Evolutionary conservation across 2,113 vertebrate genomes (phyloP).

Genomic region (Myotis yumanensis): DNA sequence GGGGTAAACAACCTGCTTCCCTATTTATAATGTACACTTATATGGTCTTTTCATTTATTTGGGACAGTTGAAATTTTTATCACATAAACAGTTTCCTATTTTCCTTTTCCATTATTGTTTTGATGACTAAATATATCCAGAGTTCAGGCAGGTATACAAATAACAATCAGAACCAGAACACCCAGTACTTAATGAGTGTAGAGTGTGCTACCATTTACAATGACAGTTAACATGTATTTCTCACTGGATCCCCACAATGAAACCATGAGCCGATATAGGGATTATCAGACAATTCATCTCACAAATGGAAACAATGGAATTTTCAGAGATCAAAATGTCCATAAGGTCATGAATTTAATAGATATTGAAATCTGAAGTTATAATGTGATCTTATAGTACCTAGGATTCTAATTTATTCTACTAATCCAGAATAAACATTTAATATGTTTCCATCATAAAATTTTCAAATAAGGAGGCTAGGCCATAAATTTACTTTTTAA

Average conservation of each 20-base stretch:
- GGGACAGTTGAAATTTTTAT: background rate
- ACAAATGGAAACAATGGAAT: conserved; percentile 25
- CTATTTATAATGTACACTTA: background rate
- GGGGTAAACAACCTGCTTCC: too few species aligned
- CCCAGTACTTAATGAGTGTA: background rate
- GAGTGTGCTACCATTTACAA: background rate
- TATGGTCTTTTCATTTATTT: background rate
- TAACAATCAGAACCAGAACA: background rate
- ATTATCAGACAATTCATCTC: conserved; percentile 3
- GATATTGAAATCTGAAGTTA: background rate
- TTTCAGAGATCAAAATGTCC: background rate
- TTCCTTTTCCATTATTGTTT: background rate
- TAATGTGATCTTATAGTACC: background rate
- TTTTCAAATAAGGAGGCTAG: background rate
- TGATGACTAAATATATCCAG: background rate
- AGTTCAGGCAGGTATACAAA: background rate
- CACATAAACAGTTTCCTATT: background rate
- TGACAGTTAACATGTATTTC: background rate
- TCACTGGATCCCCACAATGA: background rate
- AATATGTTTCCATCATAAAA: background rate
- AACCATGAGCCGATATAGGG: background rate
- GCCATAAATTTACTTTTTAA: background rate
- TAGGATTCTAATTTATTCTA: background rate
- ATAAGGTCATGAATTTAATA: background rate
- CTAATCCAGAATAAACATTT: background rate